Base-by-base conservation (phyloP, 2,888 invertebrate genomes). In the Eupithecia abbreviata region DNA sequence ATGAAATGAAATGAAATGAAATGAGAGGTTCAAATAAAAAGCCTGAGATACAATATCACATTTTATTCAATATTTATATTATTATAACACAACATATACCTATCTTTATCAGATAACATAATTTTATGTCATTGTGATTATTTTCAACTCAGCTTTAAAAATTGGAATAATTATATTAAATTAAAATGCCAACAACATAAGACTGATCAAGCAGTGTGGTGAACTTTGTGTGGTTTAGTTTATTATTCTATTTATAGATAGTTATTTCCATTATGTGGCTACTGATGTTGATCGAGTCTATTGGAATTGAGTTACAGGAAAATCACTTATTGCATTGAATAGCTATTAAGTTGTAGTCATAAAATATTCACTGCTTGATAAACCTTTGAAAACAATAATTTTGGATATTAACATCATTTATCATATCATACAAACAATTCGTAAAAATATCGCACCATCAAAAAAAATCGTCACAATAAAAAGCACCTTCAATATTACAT, bases 1-100 rank as follows among this genome's bases (percentile, higher is more conserved):
- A 18, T 58, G n/a, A n/a, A n/a, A n/a, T n/a, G n/a, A n/a, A n/a
- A n/a, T n/a, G n/a, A n/a, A n/a, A n/a, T n/a, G n/a, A n/a, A n/a
- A n/a, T n/a, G 49, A 49, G 71, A 66, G n/a, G 70, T 71, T 13
- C 42, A 78, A 75, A 79, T 55, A 77, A 78, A 78, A 43, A 45
- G 30, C 47, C 49, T 72, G 77, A 76, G 71, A 82, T 92, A 88
- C 87, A 90, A 90, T 94, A 94, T 94, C 93, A 94, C 94, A 94
- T 93, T 94, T 94, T 92, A 93, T 93, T 93, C 85, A 91, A 91
- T 91, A 90, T 89, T 88, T 89, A 83, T 85, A 87, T 82, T 88
- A 92, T 90, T 90, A 90, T 91, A 93, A 93, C 93, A 93, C 92
- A 92, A 93, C 92, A 93, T 93, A 92, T 93, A 91, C 92, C 71